Evolutionary conservation across 2,797 vertebrate species (phyloP).

Genomic region (Squalus acanthias): DNA sequence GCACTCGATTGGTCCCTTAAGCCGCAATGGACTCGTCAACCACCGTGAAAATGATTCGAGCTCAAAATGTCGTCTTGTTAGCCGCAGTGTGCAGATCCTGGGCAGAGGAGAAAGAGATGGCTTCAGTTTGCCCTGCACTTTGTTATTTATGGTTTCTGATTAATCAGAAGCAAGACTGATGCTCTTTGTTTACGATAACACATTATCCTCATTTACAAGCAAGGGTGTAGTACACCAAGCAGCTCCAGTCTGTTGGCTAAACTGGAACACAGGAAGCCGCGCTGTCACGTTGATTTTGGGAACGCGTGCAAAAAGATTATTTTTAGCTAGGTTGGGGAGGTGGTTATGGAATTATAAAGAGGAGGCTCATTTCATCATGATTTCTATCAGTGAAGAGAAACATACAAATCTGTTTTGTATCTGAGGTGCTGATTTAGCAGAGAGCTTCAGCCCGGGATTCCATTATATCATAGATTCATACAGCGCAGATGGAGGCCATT

Average conservation of each 20-base stretch:
- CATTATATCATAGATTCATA: not conserved
- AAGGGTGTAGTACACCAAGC: not conserved
- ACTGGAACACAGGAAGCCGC: not conserved
- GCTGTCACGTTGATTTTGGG: too few relatives aligned
- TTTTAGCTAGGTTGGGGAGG: not conserved
- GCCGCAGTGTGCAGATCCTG: not conserved
- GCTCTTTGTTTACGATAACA: not conserved
- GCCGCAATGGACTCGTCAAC: not conserved
- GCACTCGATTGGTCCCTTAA: not conserved
- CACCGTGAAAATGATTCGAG: too few relatives aligned
- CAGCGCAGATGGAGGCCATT: not conserved
- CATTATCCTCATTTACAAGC: not conserved
- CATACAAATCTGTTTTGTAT: not conserved
- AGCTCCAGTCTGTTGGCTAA: not conserved
- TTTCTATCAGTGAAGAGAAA: not conserved
- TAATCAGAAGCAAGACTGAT: not conserved
- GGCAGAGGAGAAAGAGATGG: not conserved
- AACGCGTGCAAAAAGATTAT: not conserved
- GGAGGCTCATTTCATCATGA: not conserved
- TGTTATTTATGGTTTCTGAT: not conserved
- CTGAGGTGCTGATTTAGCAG: not conserved
- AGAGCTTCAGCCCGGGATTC: not conserved
- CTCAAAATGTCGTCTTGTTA: not conserved
- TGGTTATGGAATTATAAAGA: not conserved
- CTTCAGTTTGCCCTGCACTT: not conserved